Evolutionary conservation across 2,113 vertebrate species (phyloP), one percentile per base, ranked within the genome.

Genomic region (Brachionichthys hirsutus): DNA sequence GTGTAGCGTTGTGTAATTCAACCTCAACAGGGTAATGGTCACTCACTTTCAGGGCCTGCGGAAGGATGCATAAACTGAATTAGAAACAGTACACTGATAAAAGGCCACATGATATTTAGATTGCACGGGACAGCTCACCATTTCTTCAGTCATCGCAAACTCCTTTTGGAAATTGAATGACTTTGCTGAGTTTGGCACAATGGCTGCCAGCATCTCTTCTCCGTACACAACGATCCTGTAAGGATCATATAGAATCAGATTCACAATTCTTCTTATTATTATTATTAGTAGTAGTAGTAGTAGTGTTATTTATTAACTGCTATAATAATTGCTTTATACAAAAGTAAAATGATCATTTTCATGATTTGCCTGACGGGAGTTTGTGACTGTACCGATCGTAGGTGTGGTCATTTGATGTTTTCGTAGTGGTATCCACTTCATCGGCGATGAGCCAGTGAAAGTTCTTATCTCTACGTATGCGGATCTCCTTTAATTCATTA

Each of bases 201-300:
- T n/a, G 1, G 91, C 80, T 0, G 53, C 36, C 10, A 89, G 62
- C 62, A 93, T 84, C 13, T 81, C 68, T 0, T 87, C 49, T 8
- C 92, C 91, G 1, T 92, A 87, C 0, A 90, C 92, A 52, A 93
- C 92, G 1, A 94, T 94, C 82, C 93, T 94, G 43, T 66, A 2
- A 19, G 15, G 67, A n/a, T n/a, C n/a, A n/a, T n/a, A n/a, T n/a
- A n/a, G n/a, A n/a, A n/a, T n/a, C 11, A 68, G 47, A 17, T 11
- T 12, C 6, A 50, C 1, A 34, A 13, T 30, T 30, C 4, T 30
- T 2, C 4, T 30, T 3, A 30, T 30, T 2, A 30, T 30, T 30
- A 30, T 2, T 30, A 30, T 2, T 30, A 30, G 1, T 30, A 30
- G 24, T 30, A 30, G 24, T 30, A 30, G 24, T 30, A 30, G 3